Conservation (phyloP, 2,113 vertebrate genomes). For the Chlamydotis undulata region DNA sequence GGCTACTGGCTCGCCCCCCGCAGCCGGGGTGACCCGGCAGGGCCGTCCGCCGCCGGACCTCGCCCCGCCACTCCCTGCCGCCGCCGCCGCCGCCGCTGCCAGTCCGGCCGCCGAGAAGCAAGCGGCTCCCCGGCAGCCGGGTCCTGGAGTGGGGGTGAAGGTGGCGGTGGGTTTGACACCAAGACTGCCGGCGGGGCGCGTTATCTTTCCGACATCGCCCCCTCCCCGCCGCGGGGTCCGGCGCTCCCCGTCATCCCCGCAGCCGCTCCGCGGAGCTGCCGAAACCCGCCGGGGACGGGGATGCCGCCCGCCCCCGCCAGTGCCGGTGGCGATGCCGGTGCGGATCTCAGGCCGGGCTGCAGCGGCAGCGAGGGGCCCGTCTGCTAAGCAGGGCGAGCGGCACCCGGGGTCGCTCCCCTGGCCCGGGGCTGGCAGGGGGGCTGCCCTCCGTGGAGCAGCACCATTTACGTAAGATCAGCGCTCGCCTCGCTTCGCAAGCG, state of each 20-base stretch:
- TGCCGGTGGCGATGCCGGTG: neutral
- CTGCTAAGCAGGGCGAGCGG: neutral
- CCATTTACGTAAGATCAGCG: neutral
- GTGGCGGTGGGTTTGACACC: neutral
- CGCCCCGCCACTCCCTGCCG: neutral
- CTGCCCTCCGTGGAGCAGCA: neutral
- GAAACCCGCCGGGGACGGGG: neutral
- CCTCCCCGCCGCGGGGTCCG: constrained; percentile 9
- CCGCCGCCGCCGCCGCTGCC: too few species aligned
- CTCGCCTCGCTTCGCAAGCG: constrained; percentile 6
- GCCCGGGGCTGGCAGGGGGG: neutral
- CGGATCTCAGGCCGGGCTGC: neutral
- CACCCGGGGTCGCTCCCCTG: neutral
- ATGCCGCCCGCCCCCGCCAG: neutral
- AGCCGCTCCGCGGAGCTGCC: neutral
- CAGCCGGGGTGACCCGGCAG: neutral
- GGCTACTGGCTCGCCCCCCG: neutral
- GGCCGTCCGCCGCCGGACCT: neutral
- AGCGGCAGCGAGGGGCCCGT: neutral
- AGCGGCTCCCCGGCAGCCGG: neutral
- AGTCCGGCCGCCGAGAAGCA: neutral
- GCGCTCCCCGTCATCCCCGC: constrained; percentile 31
- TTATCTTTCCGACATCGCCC: constrained; percentile 18
- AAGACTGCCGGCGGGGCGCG: constrained; percentile 2
- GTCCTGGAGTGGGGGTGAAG: neutral